Percentiles rank a stretch among this genome's conserved stretches.
Evolutionary conservation across 2,113 vertebrate genomes (phyloP).

Genomic region (Vidua chalybeata): DNA sequence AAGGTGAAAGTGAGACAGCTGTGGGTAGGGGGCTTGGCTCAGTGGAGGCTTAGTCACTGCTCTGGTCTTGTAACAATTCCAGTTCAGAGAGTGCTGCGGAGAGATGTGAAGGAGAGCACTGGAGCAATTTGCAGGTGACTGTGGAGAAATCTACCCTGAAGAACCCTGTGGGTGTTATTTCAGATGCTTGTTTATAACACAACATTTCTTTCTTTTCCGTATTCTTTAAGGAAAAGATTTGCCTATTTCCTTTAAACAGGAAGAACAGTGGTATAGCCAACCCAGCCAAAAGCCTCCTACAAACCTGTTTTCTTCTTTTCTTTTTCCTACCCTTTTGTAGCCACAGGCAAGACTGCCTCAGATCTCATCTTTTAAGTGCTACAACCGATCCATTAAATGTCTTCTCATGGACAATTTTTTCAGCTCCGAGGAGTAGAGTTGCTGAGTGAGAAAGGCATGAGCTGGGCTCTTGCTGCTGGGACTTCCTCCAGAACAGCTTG

Average conservation of each 20-base stretch:
- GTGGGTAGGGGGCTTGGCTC: background rate
- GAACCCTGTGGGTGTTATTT: background rate
- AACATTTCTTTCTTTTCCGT: background rate
- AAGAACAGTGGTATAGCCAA: background rate
- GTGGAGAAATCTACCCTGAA: background rate
- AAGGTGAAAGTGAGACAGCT: background rate
- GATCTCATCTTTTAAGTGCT: background rate
- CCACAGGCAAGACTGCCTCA: background rate
- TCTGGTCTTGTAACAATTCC: background rate
- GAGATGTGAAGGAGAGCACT: background rate
- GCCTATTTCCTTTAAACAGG: background rate
- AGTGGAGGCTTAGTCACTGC: background rate
- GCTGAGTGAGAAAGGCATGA: slow-evolving; percentile 68
- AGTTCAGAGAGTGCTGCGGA: background rate
- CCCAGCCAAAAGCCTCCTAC: background rate
- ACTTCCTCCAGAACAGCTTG: slow-evolving; percentile 54
- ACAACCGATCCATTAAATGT: background rate
- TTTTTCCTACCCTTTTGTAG: background rate
- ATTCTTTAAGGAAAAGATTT: background rate
- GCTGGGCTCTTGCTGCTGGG: slow-evolving; percentile 15
- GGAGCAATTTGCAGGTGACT: background rate
- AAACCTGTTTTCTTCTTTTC: background rate
- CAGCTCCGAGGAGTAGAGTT: slow-evolving; percentile 45
- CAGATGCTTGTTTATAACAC: background rate
- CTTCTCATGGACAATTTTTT: slow-evolving; percentile 56